Percentiles rank a stretch among this genome's conserved stretches.
phyloP scores from a whole-genome alignment of 2,797 vertebrate species.

The Molothrus aeneus region DNA sequence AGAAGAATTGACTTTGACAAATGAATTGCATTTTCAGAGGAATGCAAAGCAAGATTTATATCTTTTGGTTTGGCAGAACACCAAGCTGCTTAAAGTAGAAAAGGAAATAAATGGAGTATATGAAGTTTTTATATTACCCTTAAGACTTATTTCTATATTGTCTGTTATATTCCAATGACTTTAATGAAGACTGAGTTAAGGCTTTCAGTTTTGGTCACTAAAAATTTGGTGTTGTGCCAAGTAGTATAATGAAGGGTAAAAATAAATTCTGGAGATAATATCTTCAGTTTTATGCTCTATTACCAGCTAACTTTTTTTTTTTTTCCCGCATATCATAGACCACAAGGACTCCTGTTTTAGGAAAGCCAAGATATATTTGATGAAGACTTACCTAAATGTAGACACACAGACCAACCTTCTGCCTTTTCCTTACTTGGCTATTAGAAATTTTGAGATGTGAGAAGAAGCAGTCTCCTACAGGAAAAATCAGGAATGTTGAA shows the following conservation, averaged over 20 bases:
- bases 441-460: neutral
- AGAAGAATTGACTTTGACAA: neutral
- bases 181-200: neutral
- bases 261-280: neutral
- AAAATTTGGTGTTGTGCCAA: neutral
- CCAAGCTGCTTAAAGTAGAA: neutral
- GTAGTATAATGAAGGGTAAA: neutral
- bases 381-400: neutral
- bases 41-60: neutral
- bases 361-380: neutral
- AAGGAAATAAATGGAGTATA: neutral
- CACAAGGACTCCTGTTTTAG: neutral
- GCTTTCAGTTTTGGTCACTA: neutral
- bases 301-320: neutral
- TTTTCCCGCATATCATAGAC: accelerated
- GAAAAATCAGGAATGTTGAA: neutral
- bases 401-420: neutral
- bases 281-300: neutral
- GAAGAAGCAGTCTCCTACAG: neutral
- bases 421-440: neutral
- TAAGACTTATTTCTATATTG: neutral
- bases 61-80: neutral
- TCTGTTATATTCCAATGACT: neutral
- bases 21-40: neutral
- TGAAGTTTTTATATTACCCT: neutral